A percentile compares a stretch with the other conserved stretches of the same genome.
phyloP scores from a whole-genome alignment of 1,140 invertebrate species.

The Saccostrea cuccullata region DNA sequence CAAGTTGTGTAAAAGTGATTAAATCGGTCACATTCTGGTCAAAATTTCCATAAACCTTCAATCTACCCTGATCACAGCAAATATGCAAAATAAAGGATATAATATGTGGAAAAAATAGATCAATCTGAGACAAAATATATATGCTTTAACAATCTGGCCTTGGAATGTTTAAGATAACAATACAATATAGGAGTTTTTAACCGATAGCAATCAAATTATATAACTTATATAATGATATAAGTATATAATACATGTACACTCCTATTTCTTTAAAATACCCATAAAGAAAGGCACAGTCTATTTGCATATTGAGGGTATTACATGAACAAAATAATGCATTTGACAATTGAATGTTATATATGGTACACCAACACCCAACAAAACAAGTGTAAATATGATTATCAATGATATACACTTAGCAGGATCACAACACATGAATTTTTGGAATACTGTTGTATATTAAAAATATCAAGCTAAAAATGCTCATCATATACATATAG shows the following conservation, averaged over 20 bases:
- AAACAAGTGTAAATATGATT: constrained; percentile 19
- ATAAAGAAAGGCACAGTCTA: constrained; percentile 1
- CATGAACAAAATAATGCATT: constrained; percentile 1
- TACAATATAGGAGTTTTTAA: background rate
- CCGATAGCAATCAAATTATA: too few relatives aligned
- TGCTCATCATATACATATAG: background rate
- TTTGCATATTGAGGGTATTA: constrained; percentile 22
- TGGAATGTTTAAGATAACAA: constrained; percentile 13
- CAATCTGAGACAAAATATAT: background rate
- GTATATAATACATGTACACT: background rate
- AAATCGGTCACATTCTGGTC: background rate
- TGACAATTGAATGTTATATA: constrained; percentile 26
- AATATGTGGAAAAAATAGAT: background rate
- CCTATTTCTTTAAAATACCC: background rate
- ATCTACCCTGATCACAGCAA: constrained; percentile 35
- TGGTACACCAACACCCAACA: constrained; percentile 25
- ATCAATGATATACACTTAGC: constrained; percentile 1
- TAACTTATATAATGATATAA: background rate
- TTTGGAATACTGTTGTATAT: constrained; percentile 18
- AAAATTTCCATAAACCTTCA: background rate
- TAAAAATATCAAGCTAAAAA: background rate
- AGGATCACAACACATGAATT: constrained; percentile 11
- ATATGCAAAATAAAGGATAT: constrained; percentile 2
- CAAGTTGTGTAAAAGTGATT: background rate
- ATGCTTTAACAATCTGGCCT: background rate